A percentile compares a stretch with the other conserved stretches of the same genome.
Evolutionary conservation across 2,113 vertebrate genomes (phyloP).

Genomic region (Diglossa brunneiventris): DNA sequence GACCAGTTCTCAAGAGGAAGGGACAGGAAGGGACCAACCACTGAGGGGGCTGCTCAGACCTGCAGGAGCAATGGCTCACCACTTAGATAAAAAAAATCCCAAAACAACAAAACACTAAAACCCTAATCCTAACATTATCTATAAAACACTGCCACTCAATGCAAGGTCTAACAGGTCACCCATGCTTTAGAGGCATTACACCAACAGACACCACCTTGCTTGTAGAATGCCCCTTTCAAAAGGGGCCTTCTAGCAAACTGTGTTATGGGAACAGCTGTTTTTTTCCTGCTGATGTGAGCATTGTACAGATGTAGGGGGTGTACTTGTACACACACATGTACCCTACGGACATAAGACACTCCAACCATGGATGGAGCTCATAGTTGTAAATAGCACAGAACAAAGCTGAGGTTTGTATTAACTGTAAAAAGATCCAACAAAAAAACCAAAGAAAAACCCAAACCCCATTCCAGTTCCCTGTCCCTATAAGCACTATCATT

Average conservation of each 20-base stretch:
- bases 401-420: background rate
- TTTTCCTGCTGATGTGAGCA: background rate
- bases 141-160: background rate
- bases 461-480: background rate
- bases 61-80: background rate
- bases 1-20: background rate
- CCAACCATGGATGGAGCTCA: background rate
- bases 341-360: fast-evolving
- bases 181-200: background rate
- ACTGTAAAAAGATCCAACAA: background rate
- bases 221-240: background rate
- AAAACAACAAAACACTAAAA: background rate
- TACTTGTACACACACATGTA: fast-evolving
- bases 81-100: background rate
- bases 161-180: fast-evolving
- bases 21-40: background rate
- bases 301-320: background rate
- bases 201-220: background rate
- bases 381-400: background rate
- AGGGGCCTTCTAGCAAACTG: background rate
- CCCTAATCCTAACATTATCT: background rate
- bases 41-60: background rate
- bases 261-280: background rate
- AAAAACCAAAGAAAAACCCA: background rate
- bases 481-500: background rate